Conservation (phyloP, 2,888 invertebrate genomes). For the Nemotelus pantherinus region DNA sequence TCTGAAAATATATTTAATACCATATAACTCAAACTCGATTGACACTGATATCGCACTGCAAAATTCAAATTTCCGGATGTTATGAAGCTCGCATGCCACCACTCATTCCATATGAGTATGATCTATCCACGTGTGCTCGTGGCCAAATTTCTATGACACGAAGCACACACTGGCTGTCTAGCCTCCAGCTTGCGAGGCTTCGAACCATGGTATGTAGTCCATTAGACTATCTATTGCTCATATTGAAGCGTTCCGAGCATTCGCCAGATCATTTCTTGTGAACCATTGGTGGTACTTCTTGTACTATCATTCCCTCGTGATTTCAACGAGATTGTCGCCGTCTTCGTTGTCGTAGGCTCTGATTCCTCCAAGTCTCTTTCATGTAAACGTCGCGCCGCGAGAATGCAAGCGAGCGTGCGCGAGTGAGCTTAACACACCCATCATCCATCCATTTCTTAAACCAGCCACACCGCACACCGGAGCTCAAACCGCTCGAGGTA, state of each 20-base stretch:
- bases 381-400: not conserved
- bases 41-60: too few species aligned
- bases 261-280: conserved; percentile 37
- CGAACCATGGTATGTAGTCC: conserved; percentile 23
- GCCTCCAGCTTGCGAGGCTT: conserved; percentile 1
- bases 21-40: too few species aligned
- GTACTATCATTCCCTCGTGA: conserved; percentile 36
- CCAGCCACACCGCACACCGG: too few species aligned
- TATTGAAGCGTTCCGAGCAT: conserved; percentile 9
- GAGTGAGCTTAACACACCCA: conserved; percentile 30
- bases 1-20: too few species aligned
- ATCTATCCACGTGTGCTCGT: conserved; percentile 16
- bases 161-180: not conserved
- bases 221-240: conserved; percentile 19
- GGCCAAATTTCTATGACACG: conserved; percentile 19
- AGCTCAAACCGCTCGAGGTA: too few species aligned
- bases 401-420: conserved; percentile 20
- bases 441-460: not conserved
- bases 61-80: too few species aligned
- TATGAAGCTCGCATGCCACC: too few species aligned
- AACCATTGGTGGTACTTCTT: conserved; percentile 41
- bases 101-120: too few species aligned
- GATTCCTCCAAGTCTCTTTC: conserved; percentile 28
- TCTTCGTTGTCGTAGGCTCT: conserved; percentile 16
- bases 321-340: conserved; percentile 32